Conservation (phyloP, 2,888 invertebrate genomes). For the Mellilla xanthometata region DNA sequence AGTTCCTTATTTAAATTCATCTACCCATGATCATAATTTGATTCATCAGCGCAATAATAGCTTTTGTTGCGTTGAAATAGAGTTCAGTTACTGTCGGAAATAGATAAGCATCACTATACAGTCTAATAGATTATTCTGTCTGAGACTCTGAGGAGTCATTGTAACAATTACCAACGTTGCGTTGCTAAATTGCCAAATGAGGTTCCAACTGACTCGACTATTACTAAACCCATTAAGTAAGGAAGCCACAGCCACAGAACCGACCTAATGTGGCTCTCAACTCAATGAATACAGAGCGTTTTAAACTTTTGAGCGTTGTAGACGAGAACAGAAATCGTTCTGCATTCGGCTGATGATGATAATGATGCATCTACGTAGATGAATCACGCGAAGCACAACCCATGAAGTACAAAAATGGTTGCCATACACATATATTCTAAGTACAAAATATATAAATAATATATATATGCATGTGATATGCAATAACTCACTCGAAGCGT, state of each 20-base stretch:
- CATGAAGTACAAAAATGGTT: no score
- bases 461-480: no score
- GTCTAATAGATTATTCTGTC: conserved; percentile 29
- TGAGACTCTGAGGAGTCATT: conserved; percentile 31
- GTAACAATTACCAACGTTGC: conserved; percentile 32
- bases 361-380: no score
- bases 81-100: not conserved
- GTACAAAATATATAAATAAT: no score
- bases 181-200: conserved; percentile 31
- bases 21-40: not conserved
- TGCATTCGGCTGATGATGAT: no score
- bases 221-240: conserved; percentile 21
- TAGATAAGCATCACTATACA: conserved; percentile 15
- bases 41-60: not conserved
- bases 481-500: no score
- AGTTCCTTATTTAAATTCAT: not conserved
- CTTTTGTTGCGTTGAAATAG: conserved; percentile 1
- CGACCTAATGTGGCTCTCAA: not conserved
- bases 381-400: no score
- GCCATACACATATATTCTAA: no score
- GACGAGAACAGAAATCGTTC: no score
- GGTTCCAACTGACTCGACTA: conserved; percentile 29
- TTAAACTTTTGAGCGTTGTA: no score
- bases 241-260: conserved; percentile 7
- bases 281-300: conserved; percentile 3